Percentiles rank a stretch among this genome's conserved stretches.
Conservation (phyloP, 2,888 invertebrate species). For the Acronicta psi region DNA sequence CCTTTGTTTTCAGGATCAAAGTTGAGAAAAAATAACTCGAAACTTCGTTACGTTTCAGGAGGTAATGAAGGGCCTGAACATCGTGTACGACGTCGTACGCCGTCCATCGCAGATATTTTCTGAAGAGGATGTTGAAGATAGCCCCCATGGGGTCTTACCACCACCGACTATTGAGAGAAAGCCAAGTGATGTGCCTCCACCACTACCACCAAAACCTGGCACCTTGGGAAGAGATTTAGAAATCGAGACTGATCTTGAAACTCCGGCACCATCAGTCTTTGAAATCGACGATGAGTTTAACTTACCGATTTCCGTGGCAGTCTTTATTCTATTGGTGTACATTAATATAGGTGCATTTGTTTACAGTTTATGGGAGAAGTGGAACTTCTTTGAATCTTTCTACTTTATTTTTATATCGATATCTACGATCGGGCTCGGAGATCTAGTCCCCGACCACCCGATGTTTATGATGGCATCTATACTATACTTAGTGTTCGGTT, state of each 20-base stretch:
- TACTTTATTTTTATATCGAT: slow-evolving; percentile 99
- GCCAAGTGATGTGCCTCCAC: slow-evolving; percentile 81
- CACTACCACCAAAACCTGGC: slow-evolving; percentile 81
- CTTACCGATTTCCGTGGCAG: slow-evolving; percentile 96
- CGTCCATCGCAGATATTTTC: slow-evolving; percentile 91
- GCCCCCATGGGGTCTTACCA: slow-evolving; percentile 60
- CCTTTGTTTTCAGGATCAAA: slow-evolving; percentile 53
- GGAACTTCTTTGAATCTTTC: slow-evolving; percentile 98
- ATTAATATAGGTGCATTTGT: slow-evolving; percentile 95
- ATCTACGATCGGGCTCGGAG: slow-evolving; percentile 99
- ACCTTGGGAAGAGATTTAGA: slow-evolving; percentile 68
- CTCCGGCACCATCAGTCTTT: slow-evolving; percentile 93
- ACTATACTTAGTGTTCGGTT: slow-evolving; percentile 97
- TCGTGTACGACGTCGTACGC: slow-evolving; percentile 94
- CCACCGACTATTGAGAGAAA: slow-evolving; percentile 72
- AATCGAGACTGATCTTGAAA: slow-evolving; percentile 90
- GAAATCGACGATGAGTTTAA: slow-evolving; percentile 98
- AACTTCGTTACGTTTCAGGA: slow-evolving; percentile 87
- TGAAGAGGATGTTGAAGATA: slow-evolving; percentile 82
- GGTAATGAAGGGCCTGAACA: slow-evolving; percentile 94
- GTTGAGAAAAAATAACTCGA: slow-evolving; percentile 22
- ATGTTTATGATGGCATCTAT: slow-evolving; percentile 97
- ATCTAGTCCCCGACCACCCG: slow-evolving; percentile 96
- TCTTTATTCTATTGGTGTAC: slow-evolving; percentile 94
- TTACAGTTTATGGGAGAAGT: slow-evolving; percentile 93